Evolutionary conservation across 2,888 invertebrate species (phyloP), one percentile per base, ranked within the genome.

Genomic region (Drosophila aldrichi): DNA sequence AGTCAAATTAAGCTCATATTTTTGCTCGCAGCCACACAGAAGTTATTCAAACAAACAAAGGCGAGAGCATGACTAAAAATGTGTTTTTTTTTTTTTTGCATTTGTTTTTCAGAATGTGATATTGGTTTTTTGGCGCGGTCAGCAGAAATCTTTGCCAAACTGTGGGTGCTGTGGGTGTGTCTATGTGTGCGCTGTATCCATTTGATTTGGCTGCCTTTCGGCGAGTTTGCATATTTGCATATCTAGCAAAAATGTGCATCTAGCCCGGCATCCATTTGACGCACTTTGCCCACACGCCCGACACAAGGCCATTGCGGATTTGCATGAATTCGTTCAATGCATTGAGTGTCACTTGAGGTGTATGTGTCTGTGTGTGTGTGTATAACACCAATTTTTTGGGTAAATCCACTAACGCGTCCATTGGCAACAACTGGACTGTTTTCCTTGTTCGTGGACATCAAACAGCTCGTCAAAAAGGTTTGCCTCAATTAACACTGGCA

Each of bases 101-200:
- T 58, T 74, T 52, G 64, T 44, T 64, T 38, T 22, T n/a, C 25
- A 54, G 64, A 66, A 59, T 56, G 44, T 54, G 46, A 18, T 55
- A 62, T 61, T 56, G 64, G 48, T 25, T 64, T 74, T 74, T 60
- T 76, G 76, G 44, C 51, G 61, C 38, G 46, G 58, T 59, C 41
- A 59, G 29, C 69, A 68, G 57, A 74, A 64, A 38, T 20, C 44
- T 14, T 49, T 56, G 32, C 22, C 22, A 32, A 16, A 20, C 49
- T 18, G 48, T 5, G n/a, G n/a, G 25, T 4, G 25, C 25, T 36
- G 25, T 9, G 48, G 10, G 25, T 48, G 25, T 16, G 1, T 38
- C 10, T 32, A 5, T 32, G 29, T 20, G 32, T 71, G 10, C 22
- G 32, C 43, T 46, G 38, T 40, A 12, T 62, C 54, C 46, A 60